A percentile compares a stretch with the other conserved stretches of the same genome.
Evolutionary conservation across 2,888 invertebrate genomes (phyloP).

Genomic region (Dione vanillae): DNA sequence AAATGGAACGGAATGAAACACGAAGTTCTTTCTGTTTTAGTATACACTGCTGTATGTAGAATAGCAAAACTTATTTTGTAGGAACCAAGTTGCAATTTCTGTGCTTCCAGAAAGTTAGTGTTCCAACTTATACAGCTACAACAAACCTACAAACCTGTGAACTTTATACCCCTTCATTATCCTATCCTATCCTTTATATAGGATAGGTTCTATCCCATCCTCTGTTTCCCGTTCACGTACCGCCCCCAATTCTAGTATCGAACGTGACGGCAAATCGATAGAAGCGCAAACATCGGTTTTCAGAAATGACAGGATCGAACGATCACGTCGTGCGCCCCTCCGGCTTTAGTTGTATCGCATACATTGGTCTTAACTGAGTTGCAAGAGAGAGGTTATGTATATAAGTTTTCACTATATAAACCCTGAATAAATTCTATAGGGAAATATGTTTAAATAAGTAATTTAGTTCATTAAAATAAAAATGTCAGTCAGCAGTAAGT

Average conservation of each 20-base stretch:
- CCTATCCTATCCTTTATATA: neutral
- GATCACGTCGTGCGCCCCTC: constrained; percentile 47
- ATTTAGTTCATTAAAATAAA: too few species aligned
- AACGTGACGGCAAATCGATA: constrained; percentile 55
- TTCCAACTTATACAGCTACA: neutral
- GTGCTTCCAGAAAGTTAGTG: too few species aligned
- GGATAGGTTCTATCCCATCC: neutral
- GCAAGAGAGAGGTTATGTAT: too few species aligned
- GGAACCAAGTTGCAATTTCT: too few species aligned
- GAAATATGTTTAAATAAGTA: too few species aligned
- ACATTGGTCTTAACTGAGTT: constrained; percentile 31
- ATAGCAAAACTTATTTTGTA: too few species aligned
- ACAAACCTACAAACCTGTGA: constrained; percentile 13
- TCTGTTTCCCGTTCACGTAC: constrained; percentile 33
- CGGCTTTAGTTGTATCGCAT: constrained; percentile 34
- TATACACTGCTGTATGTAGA: too few species aligned
- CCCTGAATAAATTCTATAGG: neutral
- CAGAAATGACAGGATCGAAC: constrained; percentile 50
- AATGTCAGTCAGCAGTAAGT: too few species aligned
- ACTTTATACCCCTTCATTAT: constrained; percentile 10
- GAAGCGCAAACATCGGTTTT: constrained; percentile 51
- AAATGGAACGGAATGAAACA: too few species aligned
- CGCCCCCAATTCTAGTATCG: constrained; percentile 48
- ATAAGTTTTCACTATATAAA: too few species aligned
- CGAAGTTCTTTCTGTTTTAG: too few species aligned